These are phyloP conservation scores for Drosophila neocordata DNA, from an alignment of 1,140 invertebrate genomes.

Conservation along the genomic window DNA sequence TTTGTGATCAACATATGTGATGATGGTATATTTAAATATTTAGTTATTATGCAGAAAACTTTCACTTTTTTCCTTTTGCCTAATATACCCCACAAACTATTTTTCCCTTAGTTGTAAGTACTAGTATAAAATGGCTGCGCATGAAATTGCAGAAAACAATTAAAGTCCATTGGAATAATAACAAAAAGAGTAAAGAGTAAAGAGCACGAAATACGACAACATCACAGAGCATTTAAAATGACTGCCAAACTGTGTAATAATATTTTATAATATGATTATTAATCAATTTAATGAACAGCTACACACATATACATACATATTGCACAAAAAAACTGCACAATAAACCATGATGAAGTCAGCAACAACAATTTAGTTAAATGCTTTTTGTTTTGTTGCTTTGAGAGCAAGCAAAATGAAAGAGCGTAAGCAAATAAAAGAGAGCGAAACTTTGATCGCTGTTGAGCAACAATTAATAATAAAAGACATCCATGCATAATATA, in stretches of 20 bases:
- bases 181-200: not conserved
- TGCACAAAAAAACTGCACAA: conserved; percentile 42
- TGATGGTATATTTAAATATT: too few species aligned
- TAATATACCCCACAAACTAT: not conserved
- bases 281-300: conserved; percentile 8
- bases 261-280: conserved; percentile 8
- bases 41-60: too few species aligned
- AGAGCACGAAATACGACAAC: not conserved
- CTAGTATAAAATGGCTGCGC: not conserved
- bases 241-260: conserved; percentile 34
- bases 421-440: not conserved
- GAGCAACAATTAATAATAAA: conserved; percentile 48
- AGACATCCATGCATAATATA: conserved; percentile 29
- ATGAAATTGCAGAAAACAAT: not conserved
- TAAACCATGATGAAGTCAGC: conserved; percentile 9
- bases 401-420: conserved; percentile 8
- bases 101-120: not conserved
- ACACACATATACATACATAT: too few species aligned
- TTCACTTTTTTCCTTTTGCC: not conserved
- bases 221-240: not conserved
- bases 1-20: too few species aligned
- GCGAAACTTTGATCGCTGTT: conserved; percentile 41
- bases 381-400: not conserved
- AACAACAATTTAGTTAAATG: not conserved
- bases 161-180: not conserved